A percentile compares a stretch with the other conserved stretches of the same genome.
These are phyloP conservation scores for Sminthurides aquaticus DNA, from an alignment of 2,888 invertebrate genomes.

Conservation along the genomic window DNA sequence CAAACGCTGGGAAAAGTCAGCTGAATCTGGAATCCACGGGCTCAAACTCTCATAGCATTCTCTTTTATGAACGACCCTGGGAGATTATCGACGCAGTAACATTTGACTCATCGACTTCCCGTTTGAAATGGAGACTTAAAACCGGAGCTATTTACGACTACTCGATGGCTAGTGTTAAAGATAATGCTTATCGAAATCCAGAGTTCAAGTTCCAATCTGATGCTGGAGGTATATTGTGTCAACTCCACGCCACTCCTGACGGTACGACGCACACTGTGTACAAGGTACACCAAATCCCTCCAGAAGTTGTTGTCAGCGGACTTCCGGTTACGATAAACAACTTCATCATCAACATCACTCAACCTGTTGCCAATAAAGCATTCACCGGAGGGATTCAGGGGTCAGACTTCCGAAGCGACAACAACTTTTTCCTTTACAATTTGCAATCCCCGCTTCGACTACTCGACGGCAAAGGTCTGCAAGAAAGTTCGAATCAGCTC, in stretches of 20 bases:
- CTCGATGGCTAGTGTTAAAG: neutral
- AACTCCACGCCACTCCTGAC: neutral
- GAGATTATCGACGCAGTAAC: neutral
- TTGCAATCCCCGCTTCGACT: neutral
- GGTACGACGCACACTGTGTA: neutral
- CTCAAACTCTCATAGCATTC: neutral
- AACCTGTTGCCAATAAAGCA: neutral
- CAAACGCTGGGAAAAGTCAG: neutral
- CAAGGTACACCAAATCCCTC: neutral
- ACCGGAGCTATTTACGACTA: neutral
- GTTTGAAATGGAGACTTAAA: neutral
- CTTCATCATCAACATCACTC: neutral
- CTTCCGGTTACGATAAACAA: neutral
- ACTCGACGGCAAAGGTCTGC: neutral
- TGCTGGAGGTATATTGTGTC: neutral
- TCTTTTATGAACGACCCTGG: neutral
- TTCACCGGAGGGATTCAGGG: neutral
- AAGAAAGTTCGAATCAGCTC: neutral
- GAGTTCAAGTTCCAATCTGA: neutral
- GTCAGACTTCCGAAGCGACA: neutral
- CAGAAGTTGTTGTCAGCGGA: neutral
- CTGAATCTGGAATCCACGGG: neutral
- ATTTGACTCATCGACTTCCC: neutral
- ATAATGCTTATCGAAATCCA: neutral
- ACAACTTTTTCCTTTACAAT: too few relatives aligned